A percentile compares a stretch with the other conserved stretches of the same genome.
Conservation (phyloP, 2,888 invertebrate species). For the Pyrochroa serraticornis region DNA sequence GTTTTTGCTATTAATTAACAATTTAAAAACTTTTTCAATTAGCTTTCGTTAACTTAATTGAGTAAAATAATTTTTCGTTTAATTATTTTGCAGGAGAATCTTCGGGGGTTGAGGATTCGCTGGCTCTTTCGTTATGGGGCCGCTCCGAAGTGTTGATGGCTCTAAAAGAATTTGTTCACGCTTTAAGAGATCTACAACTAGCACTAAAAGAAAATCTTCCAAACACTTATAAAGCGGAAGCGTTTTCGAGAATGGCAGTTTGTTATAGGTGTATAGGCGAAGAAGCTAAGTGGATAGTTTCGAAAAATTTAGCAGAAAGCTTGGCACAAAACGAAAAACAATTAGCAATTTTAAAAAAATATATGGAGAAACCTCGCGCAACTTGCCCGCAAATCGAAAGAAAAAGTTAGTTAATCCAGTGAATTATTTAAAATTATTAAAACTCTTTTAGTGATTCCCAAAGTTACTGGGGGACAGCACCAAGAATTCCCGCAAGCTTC, state of each 20-base stretch:
- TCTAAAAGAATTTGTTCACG: constrained; percentile 63
- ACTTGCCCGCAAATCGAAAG: neutral
- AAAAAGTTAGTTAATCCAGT: neutral
- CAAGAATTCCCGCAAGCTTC: constrained; percentile 63
- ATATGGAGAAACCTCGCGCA: neutral
- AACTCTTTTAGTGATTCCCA: constrained; percentile 1
- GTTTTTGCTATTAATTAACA: no score
- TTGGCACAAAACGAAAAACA: constrained; percentile 51
- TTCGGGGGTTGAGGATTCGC: neutral
- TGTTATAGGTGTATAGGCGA: constrained; percentile 70
- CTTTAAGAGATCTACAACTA: constrained; percentile 71
- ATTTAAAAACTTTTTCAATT: no score
- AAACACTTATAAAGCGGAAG: constrained; percentile 66
- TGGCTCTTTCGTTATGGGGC: constrained; percentile 68
- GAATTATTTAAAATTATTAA: neutral
- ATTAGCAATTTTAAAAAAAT: constrained; percentile 22
- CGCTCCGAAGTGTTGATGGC: constrained; percentile 70
- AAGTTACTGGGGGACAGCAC: constrained; percentile 22
- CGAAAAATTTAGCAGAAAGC: constrained; percentile 68
- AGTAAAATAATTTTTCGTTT: no score
- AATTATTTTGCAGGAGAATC: neutral
- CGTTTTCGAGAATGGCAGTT: constrained; percentile 73
- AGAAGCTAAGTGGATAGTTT: constrained; percentile 67
- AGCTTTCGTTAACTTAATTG: no score
- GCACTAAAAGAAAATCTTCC: constrained; percentile 69